phyloP scores from a whole-genome alignment of 2,888 invertebrate genomes.

The Drosophila pseudotalamancana region DNA sequence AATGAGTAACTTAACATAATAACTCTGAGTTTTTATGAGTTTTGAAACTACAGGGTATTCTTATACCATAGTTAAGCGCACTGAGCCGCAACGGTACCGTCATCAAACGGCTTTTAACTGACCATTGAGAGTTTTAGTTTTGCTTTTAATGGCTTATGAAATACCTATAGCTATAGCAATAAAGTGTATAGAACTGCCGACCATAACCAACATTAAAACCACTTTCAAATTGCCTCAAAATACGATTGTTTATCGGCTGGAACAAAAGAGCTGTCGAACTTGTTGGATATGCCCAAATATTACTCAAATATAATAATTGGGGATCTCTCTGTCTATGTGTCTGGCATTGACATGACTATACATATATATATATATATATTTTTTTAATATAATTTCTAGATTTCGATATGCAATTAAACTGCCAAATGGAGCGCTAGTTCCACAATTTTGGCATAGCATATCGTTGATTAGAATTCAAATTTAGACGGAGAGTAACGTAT shows the following conservation, averaged over 20 bases:
- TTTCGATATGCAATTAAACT: slow-evolving; percentile 55
- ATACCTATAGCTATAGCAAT: no score
- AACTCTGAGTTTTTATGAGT: neutral
- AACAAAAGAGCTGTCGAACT: slow-evolving; percentile 44
- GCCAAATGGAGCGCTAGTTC: slow-evolving; percentile 58
- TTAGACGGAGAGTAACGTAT: no score
- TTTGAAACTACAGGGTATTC: slow-evolving; percentile 9
- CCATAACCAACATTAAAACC: slow-evolving; percentile 25
- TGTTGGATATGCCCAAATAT: slow-evolving; percentile 21
- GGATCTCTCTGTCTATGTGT: neutral
- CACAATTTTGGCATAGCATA: slow-evolving; percentile 22
- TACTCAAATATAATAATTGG: slow-evolving; percentile 38
- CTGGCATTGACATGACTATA: slow-evolving; percentile 56
- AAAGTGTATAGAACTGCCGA: slow-evolving; percentile 36
- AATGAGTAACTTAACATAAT: neutral
- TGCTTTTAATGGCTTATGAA: slow-evolving; percentile 47
- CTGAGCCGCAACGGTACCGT: slow-evolving; percentile 36
- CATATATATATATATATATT: no score
- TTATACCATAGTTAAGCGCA: slow-evolving; percentile 12
- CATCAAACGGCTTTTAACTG: slow-evolving; percentile 35
- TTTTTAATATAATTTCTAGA: slow-evolving; percentile 43
- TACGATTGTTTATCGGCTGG: slow-evolving; percentile 12
- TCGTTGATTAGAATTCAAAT: slow-evolving; percentile 53
- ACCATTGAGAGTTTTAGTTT: slow-evolving; percentile 26
- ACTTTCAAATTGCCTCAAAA: slow-evolving; percentile 30